These are phyloP conservation scores for Athripsodes cinereus DNA, from an alignment of 2,888 invertebrate species.

Conservation along the genomic window DNA sequence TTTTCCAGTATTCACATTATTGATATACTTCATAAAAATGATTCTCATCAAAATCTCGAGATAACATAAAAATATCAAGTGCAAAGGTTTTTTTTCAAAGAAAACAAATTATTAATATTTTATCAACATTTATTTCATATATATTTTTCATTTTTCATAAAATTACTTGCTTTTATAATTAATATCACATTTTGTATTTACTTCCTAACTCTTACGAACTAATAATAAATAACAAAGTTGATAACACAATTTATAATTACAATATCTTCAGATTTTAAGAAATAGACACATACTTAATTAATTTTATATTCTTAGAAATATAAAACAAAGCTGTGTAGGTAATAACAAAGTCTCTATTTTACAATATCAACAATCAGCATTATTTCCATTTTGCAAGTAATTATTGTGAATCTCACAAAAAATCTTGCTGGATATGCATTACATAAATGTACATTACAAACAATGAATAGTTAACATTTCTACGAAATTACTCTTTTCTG, in stretches of 20 bases:
- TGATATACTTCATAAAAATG: too few species aligned
- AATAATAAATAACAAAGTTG: not conserved
- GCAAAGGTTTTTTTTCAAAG: too few species aligned
- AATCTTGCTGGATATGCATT: not conserved
- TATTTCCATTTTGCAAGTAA: not conserved
- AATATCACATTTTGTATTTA: not conserved
- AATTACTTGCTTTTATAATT: not conserved
- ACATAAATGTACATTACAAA: not conserved
- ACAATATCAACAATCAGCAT: not conserved
- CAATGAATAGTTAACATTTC: not conserved
- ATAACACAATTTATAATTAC: not conserved
- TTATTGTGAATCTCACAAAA: too few species aligned
- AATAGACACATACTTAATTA: too few species aligned
- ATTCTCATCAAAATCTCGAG: too few species aligned
- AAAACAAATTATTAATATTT: too few species aligned
- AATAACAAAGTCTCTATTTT: not conserved
- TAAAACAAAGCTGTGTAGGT: not conserved
- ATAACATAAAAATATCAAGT: too few species aligned
- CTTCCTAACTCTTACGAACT: not conserved
- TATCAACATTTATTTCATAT: not conserved
- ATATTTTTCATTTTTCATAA: not conserved
- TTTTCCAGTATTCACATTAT: too few species aligned
- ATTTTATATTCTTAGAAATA: not conserved
- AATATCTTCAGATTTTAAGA: not conserved
- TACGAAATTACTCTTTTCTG: not conserved